Evolutionary conservation across 2,113 vertebrate species (phyloP), one percentile per base, ranked within the genome.

Genomic region (Hiodon tergisus): DNA sequence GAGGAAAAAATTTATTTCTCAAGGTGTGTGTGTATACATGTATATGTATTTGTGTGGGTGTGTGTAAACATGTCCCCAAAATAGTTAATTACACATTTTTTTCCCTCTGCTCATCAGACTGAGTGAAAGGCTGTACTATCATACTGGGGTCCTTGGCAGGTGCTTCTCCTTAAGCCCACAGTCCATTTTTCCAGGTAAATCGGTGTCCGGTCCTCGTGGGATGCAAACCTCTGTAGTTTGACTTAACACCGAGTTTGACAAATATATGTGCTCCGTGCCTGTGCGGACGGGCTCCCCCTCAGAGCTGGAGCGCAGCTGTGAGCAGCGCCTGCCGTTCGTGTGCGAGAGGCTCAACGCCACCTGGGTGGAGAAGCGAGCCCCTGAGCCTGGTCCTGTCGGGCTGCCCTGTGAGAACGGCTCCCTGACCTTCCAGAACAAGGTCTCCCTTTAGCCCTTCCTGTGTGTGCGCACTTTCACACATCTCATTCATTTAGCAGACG

Each of bases 331-430:
- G 73, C 88, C 96, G 0, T 99, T 99, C 80, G 86, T 98, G 79
- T 99, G 97, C 79, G 93, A 96, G 87, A 94, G 85, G 78, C 80
- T 92, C 55, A 96, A 95, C 75, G 72, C 87, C 66, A 95, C 96
- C 13, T 88, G 90, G 9, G 83, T 95, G 74, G 97, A 98, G 84
- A 91, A 72, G 63, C 86, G 90, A 0, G 89, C 90, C 70, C 83
- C 86, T 79, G 86, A 87, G 71, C 86, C 91, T 57, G 83, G 69
- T 0, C 86, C 88, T 11, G 76, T 60, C 6, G 87, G 87, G 71
- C 80, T 75, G 67, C 82, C 86, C 1, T 98, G 97, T 77, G 89
- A 79, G 47, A 78, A 82, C 0, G 3, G 0, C 2, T 90, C 91
- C 76, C 7, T 83, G 72, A 53, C 73, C 78, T 98, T 98, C 89